Conservation (phyloP, 2,113 vertebrate genomes). For the Myocastor coypus region DNA sequence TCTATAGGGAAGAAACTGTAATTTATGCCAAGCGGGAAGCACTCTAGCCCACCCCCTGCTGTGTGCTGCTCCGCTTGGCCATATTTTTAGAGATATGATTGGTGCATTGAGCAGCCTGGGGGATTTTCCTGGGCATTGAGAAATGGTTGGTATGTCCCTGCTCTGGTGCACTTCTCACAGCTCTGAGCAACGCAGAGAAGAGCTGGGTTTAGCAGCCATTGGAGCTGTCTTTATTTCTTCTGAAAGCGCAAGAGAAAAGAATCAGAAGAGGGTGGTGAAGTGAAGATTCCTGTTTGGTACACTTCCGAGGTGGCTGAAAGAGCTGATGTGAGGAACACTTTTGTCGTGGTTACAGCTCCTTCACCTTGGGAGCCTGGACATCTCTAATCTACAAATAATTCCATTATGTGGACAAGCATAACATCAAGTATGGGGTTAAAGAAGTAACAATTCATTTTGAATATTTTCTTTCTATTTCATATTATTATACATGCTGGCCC, state of each 20-base stretch:
- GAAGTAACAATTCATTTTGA: not conserved
- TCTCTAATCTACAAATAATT: not conserved
- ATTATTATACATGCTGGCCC: not conserved
- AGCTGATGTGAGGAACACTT: not conserved
- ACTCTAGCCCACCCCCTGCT: not conserved
- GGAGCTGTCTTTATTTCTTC: not conserved
- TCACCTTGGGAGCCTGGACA: not conserved
- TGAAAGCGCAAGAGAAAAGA: not conserved
- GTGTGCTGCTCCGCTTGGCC: not conserved
- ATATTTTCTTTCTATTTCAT: not conserved
- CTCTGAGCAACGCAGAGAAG: not conserved
- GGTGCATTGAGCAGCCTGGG: rapidly evolving
- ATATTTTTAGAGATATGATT: not conserved
- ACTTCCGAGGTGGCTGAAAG: not conserved
- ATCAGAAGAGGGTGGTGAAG: not conserved
- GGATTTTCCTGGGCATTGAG: not conserved
- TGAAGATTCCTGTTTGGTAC: not conserved
- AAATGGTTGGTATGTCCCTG: not conserved
- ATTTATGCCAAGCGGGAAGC: not conserved
- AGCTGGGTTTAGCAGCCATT: not conserved
- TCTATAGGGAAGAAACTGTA: not conserved
- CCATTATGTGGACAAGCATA: not conserved
- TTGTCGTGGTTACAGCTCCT: not conserved
- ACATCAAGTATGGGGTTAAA: not conserved
- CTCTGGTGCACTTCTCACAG: not conserved